A percentile compares a stretch with the other conserved stretches of the same genome.
phyloP scores from a whole-genome alignment of 2,113 vertebrate genomes.

The Mirounga angustirostris region DNA sequence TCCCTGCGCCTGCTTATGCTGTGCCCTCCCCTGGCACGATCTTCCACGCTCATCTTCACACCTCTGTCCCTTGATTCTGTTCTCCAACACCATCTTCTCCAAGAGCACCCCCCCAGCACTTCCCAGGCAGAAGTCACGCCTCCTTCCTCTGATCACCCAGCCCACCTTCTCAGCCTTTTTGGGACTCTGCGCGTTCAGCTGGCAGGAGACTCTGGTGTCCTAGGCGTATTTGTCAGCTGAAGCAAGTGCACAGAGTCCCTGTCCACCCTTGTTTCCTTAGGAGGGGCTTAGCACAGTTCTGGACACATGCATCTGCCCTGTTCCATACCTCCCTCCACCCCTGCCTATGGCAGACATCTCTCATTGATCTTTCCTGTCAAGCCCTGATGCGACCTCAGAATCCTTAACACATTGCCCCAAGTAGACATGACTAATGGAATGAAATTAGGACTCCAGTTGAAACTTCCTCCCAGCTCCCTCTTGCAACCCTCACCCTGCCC shows the following conservation, averaged over 20 bases:
- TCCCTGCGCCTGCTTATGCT: neutral
- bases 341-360: neutral
- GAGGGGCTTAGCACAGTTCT: neutral
- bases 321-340: too few species aligned
- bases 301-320: fast-evolving
- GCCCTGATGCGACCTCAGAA: neutral
- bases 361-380: neutral
- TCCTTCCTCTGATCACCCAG: neutral
- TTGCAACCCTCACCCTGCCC: neutral
- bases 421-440: neutral
- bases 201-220: neutral
- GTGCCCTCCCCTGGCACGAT: neutral
- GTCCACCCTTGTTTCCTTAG: neutral
- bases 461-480: neutral
- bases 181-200: neutral
- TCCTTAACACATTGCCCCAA: neutral
- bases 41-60: neutral
- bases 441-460: neutral
- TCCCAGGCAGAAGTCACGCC: neutral
- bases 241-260: neutral
- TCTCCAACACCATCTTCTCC: neutral
- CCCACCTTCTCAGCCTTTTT: neutral
- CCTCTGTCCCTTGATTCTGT: neutral
- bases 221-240: neutral
- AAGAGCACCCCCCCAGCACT: neutral